phyloP scores from a whole-genome alignment of 2,888 invertebrate genomes.

The Mechanitis mazaeus region DNA sequence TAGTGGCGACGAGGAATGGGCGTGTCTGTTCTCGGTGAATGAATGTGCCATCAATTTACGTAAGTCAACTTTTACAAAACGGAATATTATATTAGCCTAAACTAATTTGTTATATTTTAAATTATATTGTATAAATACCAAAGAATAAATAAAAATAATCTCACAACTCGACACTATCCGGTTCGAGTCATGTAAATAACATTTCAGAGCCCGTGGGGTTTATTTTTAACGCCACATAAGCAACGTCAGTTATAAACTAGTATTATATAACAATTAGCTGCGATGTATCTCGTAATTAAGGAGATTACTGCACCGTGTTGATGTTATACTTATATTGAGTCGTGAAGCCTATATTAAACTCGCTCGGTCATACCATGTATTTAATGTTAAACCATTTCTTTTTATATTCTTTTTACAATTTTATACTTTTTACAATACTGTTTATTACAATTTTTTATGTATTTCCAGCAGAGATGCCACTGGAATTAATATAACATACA shows the following conservation, averaged over 20 bases:
- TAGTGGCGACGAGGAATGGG: conserved; percentile 41
- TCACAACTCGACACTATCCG: too few relatives aligned
- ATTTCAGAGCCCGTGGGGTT: too few relatives aligned
- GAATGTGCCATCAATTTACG: conserved; percentile 2
- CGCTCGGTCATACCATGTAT: background rate
- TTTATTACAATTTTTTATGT: too few relatives aligned
- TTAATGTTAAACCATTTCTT: background rate
- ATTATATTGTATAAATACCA: too few relatives aligned
- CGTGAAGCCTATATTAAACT: background rate
- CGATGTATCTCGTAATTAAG: background rate
- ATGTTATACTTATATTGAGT: background rate
- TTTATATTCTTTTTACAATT: background rate
- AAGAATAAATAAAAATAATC: too few relatives aligned
- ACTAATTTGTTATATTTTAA: background rate
- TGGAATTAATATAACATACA: too few relatives aligned
- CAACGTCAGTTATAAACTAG: conserved; percentile 1
- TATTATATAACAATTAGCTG: background rate
- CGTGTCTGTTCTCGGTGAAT: conserved; percentile 28
- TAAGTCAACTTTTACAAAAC: background rate
- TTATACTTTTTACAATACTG: background rate
- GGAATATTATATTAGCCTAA: too few relatives aligned
- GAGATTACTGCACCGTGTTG: conserved; percentile 5
- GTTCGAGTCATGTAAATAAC: too few relatives aligned
- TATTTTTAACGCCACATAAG: too few relatives aligned
- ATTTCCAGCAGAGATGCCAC: too few relatives aligned